These are phyloP conservation scores for Trachelus troglodyta DNA, from an alignment of 2,888 invertebrate species.

Conservation along the genomic window DNA sequence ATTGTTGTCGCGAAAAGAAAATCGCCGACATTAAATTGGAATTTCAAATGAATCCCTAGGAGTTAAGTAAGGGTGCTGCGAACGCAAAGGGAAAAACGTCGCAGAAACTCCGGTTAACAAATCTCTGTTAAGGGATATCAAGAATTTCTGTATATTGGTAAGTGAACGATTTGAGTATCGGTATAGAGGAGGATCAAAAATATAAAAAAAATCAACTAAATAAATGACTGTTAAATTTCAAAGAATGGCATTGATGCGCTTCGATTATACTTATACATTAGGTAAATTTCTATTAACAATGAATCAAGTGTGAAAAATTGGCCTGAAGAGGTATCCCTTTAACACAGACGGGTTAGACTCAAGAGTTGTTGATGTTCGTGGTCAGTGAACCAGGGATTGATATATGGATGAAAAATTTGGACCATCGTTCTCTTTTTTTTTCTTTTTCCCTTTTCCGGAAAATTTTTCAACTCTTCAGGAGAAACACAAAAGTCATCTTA, in stretches of 20 bases:
- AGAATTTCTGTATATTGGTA: too few relatives aligned
- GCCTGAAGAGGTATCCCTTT: not conserved
- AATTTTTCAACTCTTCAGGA: not conserved
- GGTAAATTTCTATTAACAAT: not conserved
- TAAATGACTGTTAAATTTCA: not conserved
- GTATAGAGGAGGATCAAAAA: not conserved
- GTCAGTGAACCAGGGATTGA: not conserved
- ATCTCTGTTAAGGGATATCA: too few relatives aligned
- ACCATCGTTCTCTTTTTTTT: not conserved
- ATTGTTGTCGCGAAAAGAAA: slow-evolving; percentile 24
- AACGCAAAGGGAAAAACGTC: too few relatives aligned
- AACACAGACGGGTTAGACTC: not conserved
- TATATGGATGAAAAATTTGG: not conserved
- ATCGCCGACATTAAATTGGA: slow-evolving; percentile 26
- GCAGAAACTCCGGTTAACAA: too few relatives aligned
- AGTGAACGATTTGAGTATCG: not conserved
- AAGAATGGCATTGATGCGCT: not conserved
- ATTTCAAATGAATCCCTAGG: slow-evolving; percentile 28
- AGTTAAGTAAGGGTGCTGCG: too few relatives aligned
- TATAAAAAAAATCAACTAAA: not conserved
- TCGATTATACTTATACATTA: not conserved
- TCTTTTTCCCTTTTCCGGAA: not conserved
- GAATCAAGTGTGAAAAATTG: not conserved
- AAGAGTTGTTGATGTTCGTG: not conserved
- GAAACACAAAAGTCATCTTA: not conserved